A percentile compares a stretch with the other conserved stretches of the same genome.
Evolutionary conservation across 2,797 vertebrate genomes (phyloP).

Genomic region (Chromobotia macracanthus): DNA sequence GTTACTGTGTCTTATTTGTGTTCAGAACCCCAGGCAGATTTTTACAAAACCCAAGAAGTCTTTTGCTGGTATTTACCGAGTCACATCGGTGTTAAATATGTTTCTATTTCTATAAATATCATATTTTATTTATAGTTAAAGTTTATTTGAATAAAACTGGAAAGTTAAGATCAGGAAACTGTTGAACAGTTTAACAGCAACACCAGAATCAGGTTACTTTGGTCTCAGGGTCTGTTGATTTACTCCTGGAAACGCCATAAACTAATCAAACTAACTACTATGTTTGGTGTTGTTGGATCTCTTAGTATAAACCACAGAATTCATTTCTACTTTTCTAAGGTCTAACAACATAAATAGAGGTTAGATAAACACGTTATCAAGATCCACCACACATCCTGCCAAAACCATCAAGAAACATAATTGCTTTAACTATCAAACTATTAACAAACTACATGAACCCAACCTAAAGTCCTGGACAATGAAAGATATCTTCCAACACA

Average conservation of each 20-base stretch:
- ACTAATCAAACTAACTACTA: neutral
- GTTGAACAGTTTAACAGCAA: neutral
- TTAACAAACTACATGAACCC: neutral
- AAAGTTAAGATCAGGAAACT: neutral
- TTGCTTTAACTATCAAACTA: constrained; percentile 12
- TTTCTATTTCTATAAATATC: neutral
- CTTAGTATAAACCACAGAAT: neutral
- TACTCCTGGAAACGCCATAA: neutral
- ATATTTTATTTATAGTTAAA: neutral
- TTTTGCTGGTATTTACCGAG: neutral
- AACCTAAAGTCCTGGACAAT: neutral
- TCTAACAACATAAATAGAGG: neutral
- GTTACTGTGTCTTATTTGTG: neutral
- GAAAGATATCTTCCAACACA: neutral
- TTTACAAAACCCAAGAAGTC: neutral
- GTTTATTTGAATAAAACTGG: neutral
- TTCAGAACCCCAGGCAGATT: neutral
- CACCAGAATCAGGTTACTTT: neutral
- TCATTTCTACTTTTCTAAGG: neutral
- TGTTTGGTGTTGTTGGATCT: neutral
- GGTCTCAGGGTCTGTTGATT: neutral
- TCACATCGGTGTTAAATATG: neutral
- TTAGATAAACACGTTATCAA: neutral
- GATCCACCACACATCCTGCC: neutral
- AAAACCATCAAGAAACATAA: constrained; percentile 4